These are phyloP conservation scores for Volucella inanis DNA, from an alignment of 2,888 invertebrate genomes.

Conservation along the genomic window DNA sequence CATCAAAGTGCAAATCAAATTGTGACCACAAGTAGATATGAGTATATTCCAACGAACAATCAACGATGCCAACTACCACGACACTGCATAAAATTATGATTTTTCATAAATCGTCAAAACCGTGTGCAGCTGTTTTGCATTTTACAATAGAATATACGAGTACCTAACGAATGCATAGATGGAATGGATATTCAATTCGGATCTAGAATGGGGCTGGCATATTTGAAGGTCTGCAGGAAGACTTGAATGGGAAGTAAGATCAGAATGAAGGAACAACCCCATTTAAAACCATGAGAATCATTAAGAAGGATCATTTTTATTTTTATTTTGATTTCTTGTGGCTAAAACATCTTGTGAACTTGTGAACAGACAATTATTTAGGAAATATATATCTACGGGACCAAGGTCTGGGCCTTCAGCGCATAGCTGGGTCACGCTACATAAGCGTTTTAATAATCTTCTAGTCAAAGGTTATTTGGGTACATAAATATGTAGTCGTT, in stretches of 20 bases:
- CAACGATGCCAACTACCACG: conserved; percentile 59
- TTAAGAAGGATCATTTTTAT: too few relatives aligned
- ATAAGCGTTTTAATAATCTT: too few relatives aligned
- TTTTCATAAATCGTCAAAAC: conserved; percentile 60
- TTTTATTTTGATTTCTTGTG: too few relatives aligned
- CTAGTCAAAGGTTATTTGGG: too few relatives aligned
- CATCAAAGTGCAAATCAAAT: conserved; percentile 73
- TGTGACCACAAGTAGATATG: conserved; percentile 56
- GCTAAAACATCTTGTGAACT: too few relatives aligned
- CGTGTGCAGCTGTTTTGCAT: conserved; percentile 39
- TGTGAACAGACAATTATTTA: too few relatives aligned
- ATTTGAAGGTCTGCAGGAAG: conserved; percentile 14
- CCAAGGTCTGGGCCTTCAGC: too few relatives aligned
- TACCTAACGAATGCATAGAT: neutral
- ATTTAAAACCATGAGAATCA: too few relatives aligned
- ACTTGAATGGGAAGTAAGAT: neutral
- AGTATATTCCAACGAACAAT: conserved; percentile 37
- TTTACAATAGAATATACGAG: conserved; percentile 3
- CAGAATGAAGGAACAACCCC: too few relatives aligned
- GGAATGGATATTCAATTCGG: conserved; percentile 10
- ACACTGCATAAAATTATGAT: conserved; percentile 71
- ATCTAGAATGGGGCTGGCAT: conserved; percentile 14
- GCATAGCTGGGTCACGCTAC: too few relatives aligned
- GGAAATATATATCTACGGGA: too few relatives aligned
- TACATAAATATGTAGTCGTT: too few relatives aligned